Evolutionary conservation across 2,888 invertebrate genomes (phyloP).

Genomic region (Thecophora atra): DNA sequence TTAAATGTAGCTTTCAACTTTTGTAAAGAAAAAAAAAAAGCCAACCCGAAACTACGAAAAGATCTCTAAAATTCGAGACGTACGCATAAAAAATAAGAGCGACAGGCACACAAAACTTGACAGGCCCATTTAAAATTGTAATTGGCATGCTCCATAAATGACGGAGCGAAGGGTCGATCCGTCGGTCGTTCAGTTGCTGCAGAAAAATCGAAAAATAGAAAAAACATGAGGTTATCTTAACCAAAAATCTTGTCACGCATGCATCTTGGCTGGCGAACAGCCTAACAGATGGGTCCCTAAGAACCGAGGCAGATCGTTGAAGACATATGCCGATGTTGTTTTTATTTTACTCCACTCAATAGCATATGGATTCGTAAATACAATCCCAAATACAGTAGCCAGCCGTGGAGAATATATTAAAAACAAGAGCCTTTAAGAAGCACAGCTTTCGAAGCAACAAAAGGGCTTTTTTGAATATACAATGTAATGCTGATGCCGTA

Average conservation of each 20-base stretch:
- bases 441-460: neutral
- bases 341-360: slow-evolving; percentile 5
- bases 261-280: neutral
- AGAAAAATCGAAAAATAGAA: neutral
- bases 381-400: slow-evolving; percentile 28
- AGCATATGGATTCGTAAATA: slow-evolving; percentile 30
- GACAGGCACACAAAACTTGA: slow-evolving; percentile 50
- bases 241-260: slow-evolving; percentile 59
- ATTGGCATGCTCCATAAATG: slow-evolving; percentile 55
- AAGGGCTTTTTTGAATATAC: slow-evolving; percentile 1
- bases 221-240: slow-evolving; percentile 47
- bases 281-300: slow-evolving; percentile 24
- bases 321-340: neutral
- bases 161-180: slow-evolving; percentile 17
- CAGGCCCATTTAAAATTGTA: slow-evolving; percentile 58
- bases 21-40: slow-evolving; percentile 2
- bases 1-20: neutral
- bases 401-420: slow-evolving; percentile 3
- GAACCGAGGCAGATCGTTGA: slow-evolving; percentile 1
- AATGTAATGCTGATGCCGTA: slow-evolving; percentile 7
- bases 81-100: slow-evolving; percentile 23
- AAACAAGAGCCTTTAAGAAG: neutral
- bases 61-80: slow-evolving; percentile 4
- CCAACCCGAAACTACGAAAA: neutral
- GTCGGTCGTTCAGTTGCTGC: neutral